Conservation (phyloP, 2,888 invertebrate species). For the Aspidapion aeneum region DNA sequence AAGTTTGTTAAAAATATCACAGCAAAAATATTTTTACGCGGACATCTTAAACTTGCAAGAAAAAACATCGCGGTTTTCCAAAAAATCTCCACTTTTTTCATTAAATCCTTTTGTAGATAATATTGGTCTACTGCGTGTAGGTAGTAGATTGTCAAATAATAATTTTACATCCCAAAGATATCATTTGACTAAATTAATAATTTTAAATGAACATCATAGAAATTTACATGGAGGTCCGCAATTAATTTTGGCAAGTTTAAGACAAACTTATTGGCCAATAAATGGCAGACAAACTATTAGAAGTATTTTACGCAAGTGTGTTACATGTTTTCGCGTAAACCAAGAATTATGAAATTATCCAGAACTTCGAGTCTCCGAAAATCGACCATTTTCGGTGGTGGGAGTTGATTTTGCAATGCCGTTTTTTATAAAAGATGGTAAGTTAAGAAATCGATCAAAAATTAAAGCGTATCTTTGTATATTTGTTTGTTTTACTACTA, state of each 20-base stretch:
- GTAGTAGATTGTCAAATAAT: no score
- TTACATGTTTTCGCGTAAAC: slow-evolving; percentile 19
- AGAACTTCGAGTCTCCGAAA: slow-evolving; percentile 15
- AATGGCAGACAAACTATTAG: slow-evolving; percentile 16
- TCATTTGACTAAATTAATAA: no score
- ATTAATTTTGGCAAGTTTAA: slow-evolving; percentile 9
- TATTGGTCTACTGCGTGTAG: no score
- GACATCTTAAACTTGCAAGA: no score
- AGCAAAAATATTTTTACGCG: no score
- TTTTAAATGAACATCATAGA: no score
- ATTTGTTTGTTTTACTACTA: slow-evolving; percentile 24
- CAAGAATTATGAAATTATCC: slow-evolving; percentile 23
- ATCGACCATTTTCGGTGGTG: slow-evolving; percentile 21
- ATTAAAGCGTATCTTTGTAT: slow-evolving; percentile 24
- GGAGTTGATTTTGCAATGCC: slow-evolving; percentile 24
- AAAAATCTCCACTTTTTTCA: no score
- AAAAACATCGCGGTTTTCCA: no score
- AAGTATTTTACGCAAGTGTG: slow-evolving; percentile 15
- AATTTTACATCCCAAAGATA: no score
- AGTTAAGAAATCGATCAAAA: slow-evolving; percentile 20
- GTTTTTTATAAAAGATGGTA: slow-evolving; percentile 23
- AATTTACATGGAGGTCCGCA: slow-evolving; percentile 12
- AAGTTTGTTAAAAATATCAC: no score
- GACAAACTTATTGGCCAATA: slow-evolving; percentile 17
- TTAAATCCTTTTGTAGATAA: no score